A percentile compares a stretch with the other conserved stretches of the same genome.
Evolutionary conservation across 2,797 vertebrate species (phyloP).

Genomic region (Hozukius guyotensis): DNA sequence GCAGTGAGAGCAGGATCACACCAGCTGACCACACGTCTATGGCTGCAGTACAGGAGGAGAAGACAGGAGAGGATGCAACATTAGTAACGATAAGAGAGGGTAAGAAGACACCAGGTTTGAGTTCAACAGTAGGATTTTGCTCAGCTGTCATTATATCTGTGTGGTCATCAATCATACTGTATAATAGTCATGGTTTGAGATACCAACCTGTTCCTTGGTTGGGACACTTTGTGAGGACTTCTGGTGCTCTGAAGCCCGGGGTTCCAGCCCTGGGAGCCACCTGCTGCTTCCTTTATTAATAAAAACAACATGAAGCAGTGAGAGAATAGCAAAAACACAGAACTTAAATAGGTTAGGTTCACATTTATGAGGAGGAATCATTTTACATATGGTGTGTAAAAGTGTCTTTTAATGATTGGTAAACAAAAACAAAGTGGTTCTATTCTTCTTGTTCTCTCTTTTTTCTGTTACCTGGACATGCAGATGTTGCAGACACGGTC

Average conservation of each 20-base stretch:
- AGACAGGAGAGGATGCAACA: neutral
- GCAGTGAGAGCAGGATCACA: slow-evolving; percentile 94
- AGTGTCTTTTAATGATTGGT: neutral
- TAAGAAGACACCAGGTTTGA: neutral
- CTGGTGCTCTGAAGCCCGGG: slow-evolving; percentile 96
- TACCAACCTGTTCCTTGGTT: slow-evolving; percentile 92
- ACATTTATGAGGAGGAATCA: neutral
- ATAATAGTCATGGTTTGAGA: neutral
- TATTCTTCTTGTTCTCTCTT: neutral
- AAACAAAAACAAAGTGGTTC: neutral
- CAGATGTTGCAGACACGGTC: slow-evolving; percentile 95
- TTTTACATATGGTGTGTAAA: neutral
- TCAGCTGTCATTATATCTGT: neutral
- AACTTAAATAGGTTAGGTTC: neutral
- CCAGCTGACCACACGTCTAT: slow-evolving; percentile 99
- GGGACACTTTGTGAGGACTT: slow-evolving; percentile 95
- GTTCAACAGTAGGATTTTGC: neutral
- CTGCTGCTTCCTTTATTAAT: slow-evolving; percentile 87
- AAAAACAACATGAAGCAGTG: neutral
- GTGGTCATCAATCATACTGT: neutral
- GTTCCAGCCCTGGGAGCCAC: slow-evolving; percentile 96
- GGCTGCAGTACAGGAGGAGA: slow-evolving; percentile 80
- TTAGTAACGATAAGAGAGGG: neutral
- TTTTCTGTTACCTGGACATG: slow-evolving; percentile 87
- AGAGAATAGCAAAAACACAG: neutral